phyloP scores from a whole-genome alignment of 2,797 vertebrate species.

The Kryptolebias ocellatus region DNA sequence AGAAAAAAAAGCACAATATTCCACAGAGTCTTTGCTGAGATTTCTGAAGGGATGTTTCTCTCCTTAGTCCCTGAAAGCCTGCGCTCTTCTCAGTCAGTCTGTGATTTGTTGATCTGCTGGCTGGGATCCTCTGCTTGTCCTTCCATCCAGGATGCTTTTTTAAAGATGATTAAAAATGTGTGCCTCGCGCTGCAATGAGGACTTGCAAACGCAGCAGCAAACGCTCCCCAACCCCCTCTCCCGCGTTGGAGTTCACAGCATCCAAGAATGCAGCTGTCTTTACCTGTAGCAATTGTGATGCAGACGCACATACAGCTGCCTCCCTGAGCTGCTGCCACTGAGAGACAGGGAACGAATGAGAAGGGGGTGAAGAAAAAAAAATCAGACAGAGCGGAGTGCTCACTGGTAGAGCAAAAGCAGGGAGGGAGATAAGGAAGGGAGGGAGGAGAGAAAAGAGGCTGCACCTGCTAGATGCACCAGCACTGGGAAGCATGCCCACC shows the following conservation, averaged over 20 bases:
- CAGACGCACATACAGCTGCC: slow-evolving; percentile 67
- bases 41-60: slow-evolving; percentile 1
- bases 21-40: slow-evolving; percentile 29
- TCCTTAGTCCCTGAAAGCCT: slow-evolving; percentile 43
- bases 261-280: slow-evolving; percentile 63
- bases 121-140: slow-evolving; percentile 59
- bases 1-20: slow-evolving; percentile 19
- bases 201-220: slow-evolving; percentile 46
- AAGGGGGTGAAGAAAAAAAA: slow-evolving; percentile 17
- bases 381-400: slow-evolving; percentile 63
- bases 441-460: slow-evolving; percentile 59
- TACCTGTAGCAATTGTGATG: slow-evolving; percentile 64
- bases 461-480: slow-evolving; percentile 83
- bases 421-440: slow-evolving; percentile 36
- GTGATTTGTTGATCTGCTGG: slow-evolving; percentile 63
- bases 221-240: slow-evolving; percentile 28
- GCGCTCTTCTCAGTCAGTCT: slow-evolving; percentile 50
- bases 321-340: slow-evolving; percentile 63
- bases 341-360: slow-evolving; percentile 66
- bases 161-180: slow-evolving; percentile 55
- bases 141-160: slow-evolving; percentile 56
- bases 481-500: slow-evolving; percentile 77
- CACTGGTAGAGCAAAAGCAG: slow-evolving; percentile 55
- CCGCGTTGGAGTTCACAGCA: slow-evolving; percentile 36
- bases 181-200: slow-evolving; percentile 35